Evolutionary conservation across 1,140 invertebrate genomes (phyloP), one percentile per base, ranked within the genome.

Genomic region (Pachyrhynchus sulphureomaculatus): DNA sequence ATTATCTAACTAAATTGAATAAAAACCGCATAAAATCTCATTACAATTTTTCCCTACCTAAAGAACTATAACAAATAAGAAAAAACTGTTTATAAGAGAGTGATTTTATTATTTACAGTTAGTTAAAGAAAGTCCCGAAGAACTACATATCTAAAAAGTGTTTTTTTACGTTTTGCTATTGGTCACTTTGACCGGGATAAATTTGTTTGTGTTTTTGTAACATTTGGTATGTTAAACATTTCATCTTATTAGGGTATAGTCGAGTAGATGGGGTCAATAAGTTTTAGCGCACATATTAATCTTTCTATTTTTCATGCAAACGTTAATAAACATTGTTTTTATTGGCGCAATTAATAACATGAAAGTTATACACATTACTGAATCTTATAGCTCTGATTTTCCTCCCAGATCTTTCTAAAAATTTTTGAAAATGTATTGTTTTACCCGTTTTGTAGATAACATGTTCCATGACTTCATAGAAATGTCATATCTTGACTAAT

Each of bases 21-120:
- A 20, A 51, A 59, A 60, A 60, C 57, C 57, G 57, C 57, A 52
- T 60, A 42, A 52, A 52, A 60, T 60, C n/a, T n/a, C n/a, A n/a
- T 34, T 33, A 9, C 26, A 45, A 60, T 60, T 60, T 52, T 18
- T 47, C 57, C 57, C 49, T 29, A 33, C 48, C 32, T 18, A 56
- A 8, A 33, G n/a, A n/a, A 21, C 34, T 15, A 24, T 33, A 24
- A n/a, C 29, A 13, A 60, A 18, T 32, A 32, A 44, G 17, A 58
- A 58, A 58, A 59, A 60, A 52, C 39, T 29, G 21, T 44, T 60
- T 60, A 60, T 52, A 60, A 60, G 37, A 51, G 57, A 37, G 17
- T 44, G n/a, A 18, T 41, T 15, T 42, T 41, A 51, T 32, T 58
- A 26, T 26, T 13, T 37, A 17, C 10, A 37, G 10, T 20, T 52